phyloP scores from a whole-genome alignment of 2,797 vertebrate genomes.

The Gouania willdenowi region DNA sequence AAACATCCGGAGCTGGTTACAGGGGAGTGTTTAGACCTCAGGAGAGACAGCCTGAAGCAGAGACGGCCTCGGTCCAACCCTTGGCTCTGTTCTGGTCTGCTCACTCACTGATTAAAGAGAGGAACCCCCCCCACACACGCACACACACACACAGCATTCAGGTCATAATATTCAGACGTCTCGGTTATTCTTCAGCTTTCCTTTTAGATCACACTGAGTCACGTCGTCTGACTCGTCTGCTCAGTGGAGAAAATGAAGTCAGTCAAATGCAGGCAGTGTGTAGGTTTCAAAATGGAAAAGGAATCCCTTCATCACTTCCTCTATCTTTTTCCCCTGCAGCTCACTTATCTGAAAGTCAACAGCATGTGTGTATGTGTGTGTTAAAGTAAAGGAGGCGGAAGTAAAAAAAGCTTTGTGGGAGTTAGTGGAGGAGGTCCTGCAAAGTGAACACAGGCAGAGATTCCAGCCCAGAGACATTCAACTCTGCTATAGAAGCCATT shows the following conservation, averaged over 20 bases:
- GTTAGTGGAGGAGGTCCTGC: slow-evolving; percentile 6
- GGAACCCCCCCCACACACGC: slow-evolving; percentile 5
- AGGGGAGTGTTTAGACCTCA: slow-evolving; percentile 33
- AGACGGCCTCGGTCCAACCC: slow-evolving; percentile 40
- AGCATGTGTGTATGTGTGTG: slow-evolving; percentile 2
- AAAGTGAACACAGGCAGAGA: slow-evolving; percentile 29
- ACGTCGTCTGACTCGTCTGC: slow-evolving; percentile 11
- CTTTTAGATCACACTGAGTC: slow-evolving; percentile 32
- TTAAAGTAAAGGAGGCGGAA: slow-evolving; percentile 3
- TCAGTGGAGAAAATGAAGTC: slow-evolving; percentile 30
- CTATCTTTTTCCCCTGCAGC: slow-evolving; percentile 1
- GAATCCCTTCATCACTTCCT: slow-evolving; percentile 10
- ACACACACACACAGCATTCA: background rate
- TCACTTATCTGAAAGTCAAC: background rate
- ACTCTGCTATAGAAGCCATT: slow-evolving; percentile 15
- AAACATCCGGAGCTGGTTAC: slow-evolving; percentile 64
- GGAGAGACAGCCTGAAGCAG: slow-evolving; percentile 42
- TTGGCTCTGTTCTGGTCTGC: slow-evolving; percentile 50
- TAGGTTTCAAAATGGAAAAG: slow-evolving; percentile 29
- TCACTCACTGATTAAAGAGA: slow-evolving; percentile 64
- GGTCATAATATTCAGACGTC: too few relatives aligned
- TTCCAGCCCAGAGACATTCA: slow-evolving; percentile 20
- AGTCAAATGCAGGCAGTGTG: slow-evolving; percentile 12
- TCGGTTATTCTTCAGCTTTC: slow-evolving; percentile 23
- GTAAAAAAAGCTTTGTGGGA: slow-evolving; percentile 10